These are phyloP conservation scores for Macropodus opercularis DNA, from an alignment of 2,797 vertebrate species.

Conservation along the genomic window DNA sequence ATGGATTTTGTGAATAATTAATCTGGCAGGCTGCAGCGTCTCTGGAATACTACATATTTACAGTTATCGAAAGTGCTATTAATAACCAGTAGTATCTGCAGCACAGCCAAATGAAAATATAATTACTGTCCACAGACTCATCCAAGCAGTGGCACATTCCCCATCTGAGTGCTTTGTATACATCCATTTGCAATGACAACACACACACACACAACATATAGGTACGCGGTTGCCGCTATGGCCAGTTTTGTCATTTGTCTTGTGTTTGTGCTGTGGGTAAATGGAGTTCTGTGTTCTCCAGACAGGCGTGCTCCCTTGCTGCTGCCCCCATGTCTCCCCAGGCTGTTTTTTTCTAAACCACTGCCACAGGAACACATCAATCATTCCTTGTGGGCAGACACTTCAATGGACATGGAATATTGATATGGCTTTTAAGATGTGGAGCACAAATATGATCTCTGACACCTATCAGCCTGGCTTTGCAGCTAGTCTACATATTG, in stretches of 20 bases:
- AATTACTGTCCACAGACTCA: conserved; percentile 56
- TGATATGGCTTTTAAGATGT: conserved; percentile 72
- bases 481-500: conserved; percentile 57
- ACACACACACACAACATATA: conserved; percentile 3
- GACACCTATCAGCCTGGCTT: conserved; percentile 60
- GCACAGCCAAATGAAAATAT: conserved; percentile 49
- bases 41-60: conserved; percentile 75
- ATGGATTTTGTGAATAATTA: conserved; percentile 78
- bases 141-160: conserved; percentile 34
- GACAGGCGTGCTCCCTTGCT: conserved; percentile 58
- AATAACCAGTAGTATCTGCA: conserved; percentile 42
- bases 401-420: conserved; percentile 69
- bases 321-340: conserved; percentile 57
- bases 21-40: conserved; percentile 55
- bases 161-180: conserved; percentile 43
- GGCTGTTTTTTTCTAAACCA: conserved; percentile 66
- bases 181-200: conserved; percentile 57
- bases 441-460: conserved; percentile 69
- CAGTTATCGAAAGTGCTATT: conserved; percentile 65
- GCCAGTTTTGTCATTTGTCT: conserved; percentile 56
- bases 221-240: conserved; percentile 39
- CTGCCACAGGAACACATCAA: conserved; percentile 70
- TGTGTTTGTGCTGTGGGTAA: conserved; percentile 64
- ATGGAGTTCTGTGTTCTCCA: conserved; percentile 60
- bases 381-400: conserved; percentile 72